Evolutionary conservation across 2,888 invertebrate species (phyloP).

Genomic region (Caenorhabditis sp.): DNA sequence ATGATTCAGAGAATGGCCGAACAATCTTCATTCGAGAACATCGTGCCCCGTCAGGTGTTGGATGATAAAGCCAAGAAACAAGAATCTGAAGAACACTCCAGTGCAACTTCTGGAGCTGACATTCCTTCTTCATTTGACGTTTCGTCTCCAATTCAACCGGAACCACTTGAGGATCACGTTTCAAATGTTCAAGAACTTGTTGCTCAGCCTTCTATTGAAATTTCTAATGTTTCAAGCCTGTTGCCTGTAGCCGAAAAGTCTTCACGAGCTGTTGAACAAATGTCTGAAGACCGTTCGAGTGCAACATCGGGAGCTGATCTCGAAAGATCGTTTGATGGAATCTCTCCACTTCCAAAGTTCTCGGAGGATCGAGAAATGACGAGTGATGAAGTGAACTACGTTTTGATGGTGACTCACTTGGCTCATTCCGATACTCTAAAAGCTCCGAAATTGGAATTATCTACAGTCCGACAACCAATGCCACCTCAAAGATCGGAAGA

Average conservation of each 20-base stretch:
- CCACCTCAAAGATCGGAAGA: slow-evolving; percentile 30
- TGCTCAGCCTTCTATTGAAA: slow-evolving; percentile 15
- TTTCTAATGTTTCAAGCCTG: slow-evolving; percentile 12
- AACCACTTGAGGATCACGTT: slow-evolving; percentile 48
- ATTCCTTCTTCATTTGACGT: slow-evolving; percentile 37
- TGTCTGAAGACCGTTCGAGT: slow-evolving; percentile 53
- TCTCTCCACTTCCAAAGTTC: slow-evolving; percentile 35
- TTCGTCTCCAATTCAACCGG: slow-evolving; percentile 28
- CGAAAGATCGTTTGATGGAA: slow-evolving; percentile 52
- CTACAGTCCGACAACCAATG: slow-evolving; percentile 2
- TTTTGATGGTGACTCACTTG: slow-evolving; percentile 43
- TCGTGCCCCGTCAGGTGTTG: background rate
- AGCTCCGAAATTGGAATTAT: background rate
- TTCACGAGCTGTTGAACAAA: slow-evolving; percentile 10
- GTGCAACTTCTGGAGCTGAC: slow-evolving; percentile 67
- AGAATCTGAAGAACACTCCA: slow-evolving; percentile 45
- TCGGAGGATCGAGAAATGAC: slow-evolving; percentile 17
- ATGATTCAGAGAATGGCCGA: slow-evolving; percentile 63
- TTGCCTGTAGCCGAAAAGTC: slow-evolving; percentile 4
- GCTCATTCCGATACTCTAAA: slow-evolving; percentile 1
- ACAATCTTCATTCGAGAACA: slow-evolving; percentile 50
- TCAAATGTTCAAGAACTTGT: slow-evolving; percentile 27
- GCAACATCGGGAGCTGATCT: slow-evolving; percentile 66
- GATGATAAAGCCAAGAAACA: slow-evolving; percentile 2
- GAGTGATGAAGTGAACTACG: slow-evolving; percentile 19